Base-by-base conservation (phyloP, 2,888 invertebrate species). In the Orthosia incerta region DNA sequence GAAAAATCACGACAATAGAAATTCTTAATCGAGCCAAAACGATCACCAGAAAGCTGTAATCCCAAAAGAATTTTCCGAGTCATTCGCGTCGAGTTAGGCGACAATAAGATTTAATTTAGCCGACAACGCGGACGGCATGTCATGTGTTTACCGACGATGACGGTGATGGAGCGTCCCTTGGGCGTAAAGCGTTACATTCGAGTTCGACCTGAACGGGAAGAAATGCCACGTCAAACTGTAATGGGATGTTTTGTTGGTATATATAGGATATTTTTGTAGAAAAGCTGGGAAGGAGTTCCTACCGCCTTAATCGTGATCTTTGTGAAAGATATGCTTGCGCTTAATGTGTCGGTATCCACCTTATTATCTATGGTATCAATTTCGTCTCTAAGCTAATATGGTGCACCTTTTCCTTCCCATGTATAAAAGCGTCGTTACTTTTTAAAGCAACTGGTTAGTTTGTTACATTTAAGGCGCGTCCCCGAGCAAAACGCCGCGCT, bases 151-250 rank as follows among this genome's bases (percentile, higher is more conserved):
- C 86, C 84, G 82, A 83, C 76, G 66, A 67, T 84, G 89, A 91
- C 91, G 86, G 91, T 93, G 95, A 95, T 95, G 89, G 95, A 94
- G 83, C 87, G 91, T 92, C 94, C 89, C 88, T 74, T 71, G 93
- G 90, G 91, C 82, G 76, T 73, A 12, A 74, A 89, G 90, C 85
- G 79, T 76, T 63, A 76, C 82, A 71, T 64, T 59, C 23, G 26
- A 62, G 71, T 64, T 59, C 23, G 26, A 62, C 71, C 57, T 48
- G 69, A 71, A 70, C 67, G 77, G 70, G 71, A 67, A 81, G 84
- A 87, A 84, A 80, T 69, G 82, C 79, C 76, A 63, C 69, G 80
- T 75, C 77, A 82, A 63, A 71, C 57, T 65, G 72, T 71, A 78
- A 77, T 82, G 71, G 74, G 66, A 62, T 64, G 65, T 83, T 72